Percentiles rank a stretch among this genome's conserved stretches.
Evolutionary conservation across 2,888 invertebrate genomes (phyloP).

Genomic region (Adelphocoris suturalis): DNA sequence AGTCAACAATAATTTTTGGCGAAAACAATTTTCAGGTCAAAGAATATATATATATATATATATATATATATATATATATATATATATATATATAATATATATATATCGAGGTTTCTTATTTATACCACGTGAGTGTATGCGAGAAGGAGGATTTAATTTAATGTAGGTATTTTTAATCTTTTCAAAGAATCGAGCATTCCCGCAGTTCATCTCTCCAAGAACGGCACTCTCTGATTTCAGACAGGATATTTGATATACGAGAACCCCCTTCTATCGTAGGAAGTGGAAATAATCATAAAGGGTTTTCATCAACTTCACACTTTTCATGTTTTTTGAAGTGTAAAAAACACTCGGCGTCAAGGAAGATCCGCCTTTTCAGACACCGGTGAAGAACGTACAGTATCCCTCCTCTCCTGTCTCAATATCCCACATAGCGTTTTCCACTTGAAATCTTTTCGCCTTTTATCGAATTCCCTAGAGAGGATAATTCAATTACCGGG

Average conservation of each 20-base stretch:
- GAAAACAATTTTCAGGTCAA: too few relatives aligned
- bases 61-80: too few relatives aligned
- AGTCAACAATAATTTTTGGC: too few relatives aligned
- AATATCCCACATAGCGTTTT: slow-evolving; percentile 29
- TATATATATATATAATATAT: too few relatives aligned
- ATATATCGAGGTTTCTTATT: too few relatives aligned
- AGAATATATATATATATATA: too few relatives aligned
- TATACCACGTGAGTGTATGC: too few relatives aligned
- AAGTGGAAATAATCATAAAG: slow-evolving; percentile 38
- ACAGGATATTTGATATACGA: slow-evolving; percentile 13
- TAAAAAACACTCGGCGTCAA: slow-evolving; percentile 34
- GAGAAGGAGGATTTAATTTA: background rate
- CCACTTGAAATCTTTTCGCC: slow-evolving; percentile 47
- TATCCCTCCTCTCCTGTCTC: background rate
- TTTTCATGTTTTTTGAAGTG: slow-evolving; percentile 21
- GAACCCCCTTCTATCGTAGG: background rate
- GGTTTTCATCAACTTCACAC: slow-evolving; percentile 39
- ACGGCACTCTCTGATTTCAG: background rate
- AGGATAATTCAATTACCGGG: slow-evolving; percentile 50
- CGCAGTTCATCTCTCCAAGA: slow-evolving; percentile 23
- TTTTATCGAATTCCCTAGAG: slow-evolving; percentile 47
- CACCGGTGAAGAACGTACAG: background rate
- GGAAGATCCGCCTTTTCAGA: slow-evolving; percentile 19
- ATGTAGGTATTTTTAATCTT: slow-evolving; percentile 29
- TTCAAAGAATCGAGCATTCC: slow-evolving; percentile 17